Conservation (phyloP, 2,888 invertebrate species). For the Dioctria rufipes region DNA sequence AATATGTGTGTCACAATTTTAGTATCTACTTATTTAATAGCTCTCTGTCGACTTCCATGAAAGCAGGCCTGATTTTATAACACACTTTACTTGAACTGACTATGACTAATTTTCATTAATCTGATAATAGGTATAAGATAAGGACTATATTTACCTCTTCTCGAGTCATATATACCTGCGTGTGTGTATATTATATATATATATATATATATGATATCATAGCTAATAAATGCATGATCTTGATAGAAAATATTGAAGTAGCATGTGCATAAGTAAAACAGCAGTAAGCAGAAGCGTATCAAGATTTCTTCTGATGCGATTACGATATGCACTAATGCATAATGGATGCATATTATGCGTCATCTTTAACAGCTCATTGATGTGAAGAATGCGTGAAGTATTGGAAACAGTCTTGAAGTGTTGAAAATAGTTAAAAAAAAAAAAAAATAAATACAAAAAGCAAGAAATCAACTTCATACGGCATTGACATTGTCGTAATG, state of each 20-base stretch:
- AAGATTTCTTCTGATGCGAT: neutral
- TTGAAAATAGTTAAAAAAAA: neutral
- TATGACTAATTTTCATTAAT: too few relatives aligned
- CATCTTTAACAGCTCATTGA: neutral
- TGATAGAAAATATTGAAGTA: neutral
- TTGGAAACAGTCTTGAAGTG: slow-evolving; percentile 13
- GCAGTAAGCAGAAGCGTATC: neutral
- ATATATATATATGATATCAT: too few relatives aligned
- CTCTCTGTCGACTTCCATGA: too few relatives aligned
- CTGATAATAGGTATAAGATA: too few relatives aligned
- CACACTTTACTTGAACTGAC: too few relatives aligned
- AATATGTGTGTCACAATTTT: too few relatives aligned
- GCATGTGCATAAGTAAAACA: neutral
- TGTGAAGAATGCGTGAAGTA: slow-evolving; percentile 32
- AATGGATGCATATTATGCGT: neutral
- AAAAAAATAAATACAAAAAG: neutral
- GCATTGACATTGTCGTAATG: slow-evolving; percentile 3
- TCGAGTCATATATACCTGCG: too few relatives aligned
- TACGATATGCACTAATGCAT: neutral
- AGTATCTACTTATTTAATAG: too few relatives aligned
- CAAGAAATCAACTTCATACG: slow-evolving; percentile 22
- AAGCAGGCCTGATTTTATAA: too few relatives aligned
- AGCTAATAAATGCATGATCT: neutral
- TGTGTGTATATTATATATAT: too few relatives aligned
- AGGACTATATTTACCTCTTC: too few relatives aligned